A percentile compares a stretch with the other conserved stretches of the same genome.
phyloP scores from a whole-genome alignment of 35 echinoderm and acorn worm genomes.

The Amphiura filiformis region DNA sequence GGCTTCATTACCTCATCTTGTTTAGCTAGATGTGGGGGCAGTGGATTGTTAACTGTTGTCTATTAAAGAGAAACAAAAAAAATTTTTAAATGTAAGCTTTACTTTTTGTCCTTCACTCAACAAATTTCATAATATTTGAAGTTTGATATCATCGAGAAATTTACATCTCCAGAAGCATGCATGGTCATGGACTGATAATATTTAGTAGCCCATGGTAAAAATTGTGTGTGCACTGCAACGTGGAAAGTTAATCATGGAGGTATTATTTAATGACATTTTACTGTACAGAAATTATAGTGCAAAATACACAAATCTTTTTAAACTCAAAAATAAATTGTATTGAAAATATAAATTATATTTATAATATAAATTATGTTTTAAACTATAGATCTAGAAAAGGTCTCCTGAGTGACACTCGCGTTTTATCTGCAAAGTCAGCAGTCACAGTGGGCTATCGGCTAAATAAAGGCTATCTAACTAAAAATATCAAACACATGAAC shows the following conservation, averaged over 20 bases:
- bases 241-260: too few relatives aligned
- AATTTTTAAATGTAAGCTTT: neutral
- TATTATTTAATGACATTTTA: too few relatives aligned
- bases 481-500: neutral
- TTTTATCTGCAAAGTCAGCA: neutral
- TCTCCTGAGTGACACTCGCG: neutral
- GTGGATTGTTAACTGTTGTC: conserved; percentile 92
- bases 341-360: neutral
- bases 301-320: too few relatives aligned
- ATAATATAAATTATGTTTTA: neutral
- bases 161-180: neutral
- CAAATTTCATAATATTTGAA: neutral
- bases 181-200: too few relatives aligned
- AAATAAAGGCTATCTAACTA: neutral
- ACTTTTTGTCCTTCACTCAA: neutral
- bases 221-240: too few relatives aligned
- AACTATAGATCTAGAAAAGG: neutral
- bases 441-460: neutral
- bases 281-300: too few relatives aligned
- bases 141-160: neutral
- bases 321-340: too few relatives aligned
- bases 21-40: conserved; percentile 89
- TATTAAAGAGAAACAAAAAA: conserved; percentile 12
- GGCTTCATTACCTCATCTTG: conserved; percentile 99
- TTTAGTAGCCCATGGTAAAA: too few relatives aligned